phyloP scores from a whole-genome alignment of 2,797 vertebrate species.

The Paedocypris micromegethes region DNA sequence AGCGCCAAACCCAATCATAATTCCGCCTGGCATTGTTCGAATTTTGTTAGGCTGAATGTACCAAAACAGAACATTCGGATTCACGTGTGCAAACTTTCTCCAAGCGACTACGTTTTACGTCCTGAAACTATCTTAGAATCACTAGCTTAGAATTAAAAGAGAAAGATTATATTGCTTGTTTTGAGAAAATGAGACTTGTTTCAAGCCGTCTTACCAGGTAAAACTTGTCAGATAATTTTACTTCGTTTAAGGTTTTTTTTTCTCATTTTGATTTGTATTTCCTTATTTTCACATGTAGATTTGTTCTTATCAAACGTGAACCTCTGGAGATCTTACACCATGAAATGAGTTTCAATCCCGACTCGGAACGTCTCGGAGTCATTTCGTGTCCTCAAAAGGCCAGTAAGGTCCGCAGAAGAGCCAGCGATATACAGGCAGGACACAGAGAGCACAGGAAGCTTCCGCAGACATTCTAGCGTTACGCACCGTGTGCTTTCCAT shows the following conservation, averaged over 20 bases:
- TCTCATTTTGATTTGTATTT: too few relatives aligned
- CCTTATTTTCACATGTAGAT: too few relatives aligned
- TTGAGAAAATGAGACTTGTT: too few relatives aligned
- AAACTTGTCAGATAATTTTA: too few relatives aligned
- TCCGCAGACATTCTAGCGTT: constrained; percentile 20
- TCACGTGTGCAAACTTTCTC: too few relatives aligned
- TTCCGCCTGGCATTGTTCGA: background rate
- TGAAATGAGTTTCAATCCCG: constrained; percentile 44
- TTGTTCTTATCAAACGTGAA: constrained; percentile 39
- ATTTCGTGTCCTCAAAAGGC: constrained; percentile 27
- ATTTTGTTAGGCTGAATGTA: background rate
- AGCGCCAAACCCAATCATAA: background rate
- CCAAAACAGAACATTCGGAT: too few relatives aligned
- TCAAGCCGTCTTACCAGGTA: too few relatives aligned
- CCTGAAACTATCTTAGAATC: too few relatives aligned
- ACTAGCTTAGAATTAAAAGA: too few relatives aligned
- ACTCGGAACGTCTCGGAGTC: constrained; percentile 41
- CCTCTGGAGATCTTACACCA: constrained; percentile 37
- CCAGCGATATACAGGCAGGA: constrained; percentile 19
- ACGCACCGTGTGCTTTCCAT: constrained; percentile 32
- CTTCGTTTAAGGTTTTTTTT: too few relatives aligned
- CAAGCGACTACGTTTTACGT: too few relatives aligned
- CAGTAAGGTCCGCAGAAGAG: constrained; percentile 27
- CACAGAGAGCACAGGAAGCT: constrained; percentile 20
- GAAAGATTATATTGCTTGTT: too few relatives aligned